Conservation (phyloP, 2,888 invertebrate genomes). For the Acanthacorydalis orientalis region DNA sequence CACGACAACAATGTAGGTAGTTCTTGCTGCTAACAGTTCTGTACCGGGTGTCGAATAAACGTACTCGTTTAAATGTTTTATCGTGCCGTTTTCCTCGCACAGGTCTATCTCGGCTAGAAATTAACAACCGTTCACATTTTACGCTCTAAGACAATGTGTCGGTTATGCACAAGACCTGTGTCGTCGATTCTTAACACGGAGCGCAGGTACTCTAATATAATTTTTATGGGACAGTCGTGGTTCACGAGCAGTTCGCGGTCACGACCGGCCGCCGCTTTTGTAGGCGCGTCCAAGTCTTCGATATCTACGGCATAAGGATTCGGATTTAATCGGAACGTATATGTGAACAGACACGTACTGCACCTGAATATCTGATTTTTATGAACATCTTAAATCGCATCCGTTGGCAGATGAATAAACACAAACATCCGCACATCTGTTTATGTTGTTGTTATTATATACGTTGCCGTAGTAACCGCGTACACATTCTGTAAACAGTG, state of each 20-base stretch:
- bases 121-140: background rate
- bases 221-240: conserved; percentile 22
- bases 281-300: conserved; percentile 1
- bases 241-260: conserved; percentile 18
- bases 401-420: no score
- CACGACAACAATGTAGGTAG: conserved; percentile 16
- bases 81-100: conserved; percentile 16
- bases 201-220: conserved; percentile 23
- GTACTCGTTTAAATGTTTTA: conserved; percentile 14
- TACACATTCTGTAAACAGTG: no score
- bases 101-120: conserved; percentile 16
- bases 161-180: conserved; percentile 7
- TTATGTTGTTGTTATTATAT: no score
- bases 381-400: background rate
- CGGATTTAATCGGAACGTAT: no score
- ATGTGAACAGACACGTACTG: background rate
- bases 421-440: no score
- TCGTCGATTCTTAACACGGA: conserved; percentile 12
- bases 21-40: conserved; percentile 14
- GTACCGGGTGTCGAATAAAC: conserved; percentile 14
- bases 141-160: background rate
- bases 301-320: no score
- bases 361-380: conserved; percentile 4
- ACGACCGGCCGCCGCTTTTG: background rate
- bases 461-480: no score